phyloP scores from a whole-genome alignment of 2,888 invertebrate species.

The Slavum lentiscoides region DNA sequence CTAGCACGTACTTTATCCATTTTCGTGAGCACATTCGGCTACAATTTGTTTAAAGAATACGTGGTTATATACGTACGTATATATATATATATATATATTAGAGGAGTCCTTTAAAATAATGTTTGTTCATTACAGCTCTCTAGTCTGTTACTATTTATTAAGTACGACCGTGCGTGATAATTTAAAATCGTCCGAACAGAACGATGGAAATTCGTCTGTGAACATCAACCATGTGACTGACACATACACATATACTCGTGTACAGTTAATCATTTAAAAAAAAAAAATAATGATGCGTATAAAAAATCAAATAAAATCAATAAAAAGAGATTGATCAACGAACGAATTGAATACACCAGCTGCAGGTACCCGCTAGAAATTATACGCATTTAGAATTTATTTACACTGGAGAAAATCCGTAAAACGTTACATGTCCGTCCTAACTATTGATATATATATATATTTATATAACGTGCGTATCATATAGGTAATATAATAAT shows the following conservation, averaged over 20 bases:
- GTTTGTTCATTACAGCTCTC: conserved; percentile 21
- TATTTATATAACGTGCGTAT: not conserved
- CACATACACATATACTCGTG: too few relatives aligned
- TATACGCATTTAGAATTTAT: too few relatives aligned
- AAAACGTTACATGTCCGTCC: too few relatives aligned
- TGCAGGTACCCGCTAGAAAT: too few relatives aligned
- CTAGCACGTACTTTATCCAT: conserved; percentile 21
- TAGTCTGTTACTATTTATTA: conserved; percentile 25
- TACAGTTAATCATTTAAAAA: not conserved
- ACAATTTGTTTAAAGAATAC: conserved; percentile 29
- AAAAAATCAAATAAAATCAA: not conserved
- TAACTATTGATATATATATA: too few relatives aligned
- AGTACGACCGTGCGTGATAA: conserved; percentile 20
- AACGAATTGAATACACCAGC: too few relatives aligned
- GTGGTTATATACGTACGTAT: conserved; percentile 1
- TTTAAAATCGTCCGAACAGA: conserved; percentile 23
- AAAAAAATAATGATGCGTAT: not conserved
- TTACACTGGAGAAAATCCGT: too few relatives aligned
- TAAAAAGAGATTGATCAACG: too few relatives aligned
- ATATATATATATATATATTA: too few relatives aligned
- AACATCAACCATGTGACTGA: conserved; percentile 1
- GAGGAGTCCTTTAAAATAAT: conserved; percentile 35
- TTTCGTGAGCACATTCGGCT: conserved; percentile 4
- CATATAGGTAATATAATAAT: too few relatives aligned
- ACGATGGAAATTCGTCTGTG: conserved; percentile 6